A percentile compares a stretch with the other conserved stretches of the same genome.
These are phyloP conservation scores for Sussaba pulchella DNA, from an alignment of 2,888 invertebrate genomes.

Conservation along the genomic window DNA sequence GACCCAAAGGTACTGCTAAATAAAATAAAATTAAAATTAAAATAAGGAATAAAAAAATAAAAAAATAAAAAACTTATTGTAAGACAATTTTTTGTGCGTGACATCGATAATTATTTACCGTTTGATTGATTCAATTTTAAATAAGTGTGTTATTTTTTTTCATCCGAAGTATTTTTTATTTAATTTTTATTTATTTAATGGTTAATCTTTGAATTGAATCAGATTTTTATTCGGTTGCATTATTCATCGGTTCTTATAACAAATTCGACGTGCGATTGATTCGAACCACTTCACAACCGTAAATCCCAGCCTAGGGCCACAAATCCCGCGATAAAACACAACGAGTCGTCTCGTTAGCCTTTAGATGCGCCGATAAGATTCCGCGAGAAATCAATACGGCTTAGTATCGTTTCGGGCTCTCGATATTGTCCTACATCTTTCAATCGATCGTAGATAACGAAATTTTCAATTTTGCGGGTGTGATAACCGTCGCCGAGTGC, in stretches of 20 bases:
- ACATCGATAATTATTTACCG: too few species aligned
- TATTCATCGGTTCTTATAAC: not conserved
- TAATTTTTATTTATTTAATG: too few species aligned
- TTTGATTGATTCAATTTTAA: too few species aligned
- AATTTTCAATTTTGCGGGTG: not conserved
- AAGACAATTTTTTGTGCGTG: not conserved
- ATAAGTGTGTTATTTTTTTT: too few species aligned
- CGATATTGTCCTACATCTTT: slow-evolving; percentile 41
- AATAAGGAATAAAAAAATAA: not conserved
- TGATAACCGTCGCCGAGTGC: not conserved
- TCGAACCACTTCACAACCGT: too few species aligned
- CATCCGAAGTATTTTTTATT: too few species aligned
- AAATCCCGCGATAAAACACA: slow-evolving; percentile 2
- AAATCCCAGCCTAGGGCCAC: not conserved
- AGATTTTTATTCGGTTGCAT: not conserved
- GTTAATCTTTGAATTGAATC: too few species aligned
- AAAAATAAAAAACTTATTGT: not conserved
- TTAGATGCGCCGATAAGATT: slow-evolving; percentile 38
- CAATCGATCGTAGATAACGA: slow-evolving; percentile 25
- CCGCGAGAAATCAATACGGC: slow-evolving; percentile 27
- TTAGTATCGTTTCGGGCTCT: slow-evolving; percentile 6
- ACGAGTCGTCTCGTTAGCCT: not conserved
- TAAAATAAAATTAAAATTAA: not conserved
- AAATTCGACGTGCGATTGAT: not conserved
- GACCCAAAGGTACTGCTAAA: slow-evolving; percentile 76